phyloP scores from a whole-genome alignment of 2,797 vertebrate genomes.

The Mus caroli region DNA sequence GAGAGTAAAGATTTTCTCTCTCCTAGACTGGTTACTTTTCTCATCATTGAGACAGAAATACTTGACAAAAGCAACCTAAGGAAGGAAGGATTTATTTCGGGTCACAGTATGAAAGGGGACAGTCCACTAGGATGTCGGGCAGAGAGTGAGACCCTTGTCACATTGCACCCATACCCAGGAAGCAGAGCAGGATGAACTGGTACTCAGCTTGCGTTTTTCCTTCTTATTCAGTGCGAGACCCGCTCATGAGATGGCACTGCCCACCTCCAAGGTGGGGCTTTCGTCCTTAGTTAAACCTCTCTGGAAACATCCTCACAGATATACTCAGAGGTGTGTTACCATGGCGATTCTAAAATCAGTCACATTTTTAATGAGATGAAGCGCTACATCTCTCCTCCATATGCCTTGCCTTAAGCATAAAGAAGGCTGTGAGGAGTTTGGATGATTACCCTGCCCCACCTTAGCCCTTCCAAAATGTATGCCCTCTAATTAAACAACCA shows the following conservation, averaged over 20 bases:
- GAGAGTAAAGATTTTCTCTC: neutral
- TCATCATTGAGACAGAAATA: neutral
- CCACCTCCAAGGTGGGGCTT: neutral
- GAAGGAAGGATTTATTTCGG: neutral
- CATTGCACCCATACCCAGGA: neutral
- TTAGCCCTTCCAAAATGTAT: neutral
- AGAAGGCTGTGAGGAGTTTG: neutral
- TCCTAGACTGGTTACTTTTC: neutral
- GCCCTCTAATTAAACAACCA: neutral
- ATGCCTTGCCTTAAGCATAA: neutral
- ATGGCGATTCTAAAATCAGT: constrained; percentile 39
- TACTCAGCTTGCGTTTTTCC: neutral
- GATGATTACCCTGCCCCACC: neutral
- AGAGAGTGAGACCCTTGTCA: neutral
- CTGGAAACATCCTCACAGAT: neutral
- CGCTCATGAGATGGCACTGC: neutral
- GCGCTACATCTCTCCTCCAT: neutral
- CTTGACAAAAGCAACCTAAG: neutral
- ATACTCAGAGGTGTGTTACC: constrained; percentile 13
- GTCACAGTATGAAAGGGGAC: neutral
- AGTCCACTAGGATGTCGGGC: neutral
- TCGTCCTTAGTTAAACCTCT: neutral
- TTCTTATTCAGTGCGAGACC: neutral
- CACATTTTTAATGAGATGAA: neutral
- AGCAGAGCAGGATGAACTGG: neutral